A percentile compares a stretch with the other conserved stretches of the same genome.
Evolutionary conservation across 2,888 invertebrate species (phyloP).

Genomic region (Rhingia rostrata): DNA sequence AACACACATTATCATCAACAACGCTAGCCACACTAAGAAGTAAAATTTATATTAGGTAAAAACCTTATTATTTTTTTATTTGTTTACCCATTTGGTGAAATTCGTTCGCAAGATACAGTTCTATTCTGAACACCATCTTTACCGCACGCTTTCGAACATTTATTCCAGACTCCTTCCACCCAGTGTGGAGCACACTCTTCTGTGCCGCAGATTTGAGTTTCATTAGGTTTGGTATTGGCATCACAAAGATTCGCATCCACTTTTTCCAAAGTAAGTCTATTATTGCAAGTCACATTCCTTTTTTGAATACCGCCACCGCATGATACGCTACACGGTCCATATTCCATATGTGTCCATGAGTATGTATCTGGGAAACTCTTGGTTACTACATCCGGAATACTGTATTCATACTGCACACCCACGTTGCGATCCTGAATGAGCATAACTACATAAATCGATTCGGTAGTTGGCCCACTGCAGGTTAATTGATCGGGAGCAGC

Average conservation of each 20-base stretch:
- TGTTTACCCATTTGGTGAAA: constrained; percentile 87
- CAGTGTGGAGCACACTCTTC: constrained; percentile 92
- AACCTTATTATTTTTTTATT: neutral
- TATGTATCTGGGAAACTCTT: constrained; percentile 89
- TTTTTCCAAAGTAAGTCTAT: constrained; percentile 87
- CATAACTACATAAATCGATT: constrained; percentile 92
- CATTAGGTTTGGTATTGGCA: constrained; percentile 87
- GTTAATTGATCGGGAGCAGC: constrained; percentile 93
- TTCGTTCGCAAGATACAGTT: constrained; percentile 91
- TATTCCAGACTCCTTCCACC: constrained; percentile 90
- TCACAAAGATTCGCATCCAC: constrained; percentile 92
- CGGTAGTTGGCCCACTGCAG: constrained; percentile 94
- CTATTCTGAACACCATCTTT: constrained; percentile 88
- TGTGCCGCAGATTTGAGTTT: constrained; percentile 88
- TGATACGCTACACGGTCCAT: constrained; percentile 90
- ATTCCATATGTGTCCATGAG: constrained; percentile 89
- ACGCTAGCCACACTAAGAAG: constrained; percentile 85
- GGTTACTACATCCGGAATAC: constrained; percentile 89
- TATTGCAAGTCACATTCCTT: constrained; percentile 91
- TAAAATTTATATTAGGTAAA: neutral
- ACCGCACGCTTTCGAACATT: constrained; percentile 93
- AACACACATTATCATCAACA: constrained; percentile 90
- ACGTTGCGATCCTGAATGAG: constrained; percentile 92
- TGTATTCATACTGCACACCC: constrained; percentile 95
- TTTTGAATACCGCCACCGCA: constrained; percentile 95